Base-by-base conservation (phyloP, 2,888 invertebrate species). In the Apoda limacodes region DNA sequence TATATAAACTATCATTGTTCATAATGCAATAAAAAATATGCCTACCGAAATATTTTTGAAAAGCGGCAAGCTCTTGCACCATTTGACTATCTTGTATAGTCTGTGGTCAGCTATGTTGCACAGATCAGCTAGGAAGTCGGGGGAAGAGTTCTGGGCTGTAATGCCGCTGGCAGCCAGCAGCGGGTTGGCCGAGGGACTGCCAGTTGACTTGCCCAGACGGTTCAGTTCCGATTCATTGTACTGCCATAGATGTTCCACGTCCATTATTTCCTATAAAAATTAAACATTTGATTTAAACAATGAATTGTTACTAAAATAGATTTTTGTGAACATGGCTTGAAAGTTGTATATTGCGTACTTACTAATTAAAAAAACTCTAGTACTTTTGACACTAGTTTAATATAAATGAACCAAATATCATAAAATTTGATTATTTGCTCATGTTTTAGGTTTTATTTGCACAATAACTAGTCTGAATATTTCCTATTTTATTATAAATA, bases 21-120 rank as follows among this genome's bases (percentile, higher is more conserved):
- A 11, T n/a, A 21, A 22, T 9, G 22, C 25, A 2, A n/a, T 12
- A 10, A 9, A 14, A 12, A 20, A 17, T 13, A 15, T 21, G 72
- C 86, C 83, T 55, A 94, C 94, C 54, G 95, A 93, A 52, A 98
- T 96, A 71, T 95, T 94, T 65, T 96, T 95, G 66, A 98, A 98
- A 13, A 98, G 85, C 9, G 98, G 97, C 63, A 98, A 78, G 67
- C 95, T 96, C 68, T 98, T 94, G 82, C 97, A 97, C 98, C 98
- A 98, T 64, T 97, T 95, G 40, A 98, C 98, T 48, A 98, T 95
- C 82, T 97, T 95, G 67, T 97, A 98, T 10, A 98, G 85, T 26
- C 97, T 84, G 67, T 96, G 93, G 69, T 98, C 98, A 25, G 97
- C 97, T 38, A 95, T 95, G 61, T 93, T 92, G 82, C 94, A 95